Conservation (phyloP, 1,140 invertebrate genomes). For the Stegodyphus mimosarum region DNA sequence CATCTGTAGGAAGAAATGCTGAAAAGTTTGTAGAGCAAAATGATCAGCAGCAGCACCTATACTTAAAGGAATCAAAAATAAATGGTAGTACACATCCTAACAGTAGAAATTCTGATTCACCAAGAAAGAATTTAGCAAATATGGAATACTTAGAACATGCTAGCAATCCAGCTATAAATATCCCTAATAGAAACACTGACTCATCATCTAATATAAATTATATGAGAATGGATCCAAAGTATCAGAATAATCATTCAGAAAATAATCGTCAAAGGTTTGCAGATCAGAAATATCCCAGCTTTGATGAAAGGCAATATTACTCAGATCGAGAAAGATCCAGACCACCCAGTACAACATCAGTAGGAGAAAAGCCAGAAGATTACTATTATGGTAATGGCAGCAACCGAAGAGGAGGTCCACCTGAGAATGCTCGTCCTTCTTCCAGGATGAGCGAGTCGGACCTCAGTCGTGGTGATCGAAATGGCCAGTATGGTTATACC, state of each 20-base stretch:
- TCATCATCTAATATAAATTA: neutral
- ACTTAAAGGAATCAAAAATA: conserved; percentile 43
- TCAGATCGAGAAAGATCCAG: conserved; percentile 64
- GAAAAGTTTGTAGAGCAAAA: neutral
- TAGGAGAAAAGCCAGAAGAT: conserved; percentile 59
- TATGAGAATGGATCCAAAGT: conserved; percentile 18
- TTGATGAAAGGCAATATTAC: conserved; percentile 63
- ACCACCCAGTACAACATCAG: conserved; percentile 65
- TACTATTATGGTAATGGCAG: conserved; percentile 6
- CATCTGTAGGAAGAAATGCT: too few relatives aligned
- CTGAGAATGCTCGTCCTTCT: conserved; percentile 28
- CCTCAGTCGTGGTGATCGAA: conserved; percentile 16
- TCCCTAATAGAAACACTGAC: too few relatives aligned
- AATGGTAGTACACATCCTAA: conserved; percentile 1
- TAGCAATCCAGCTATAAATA: neutral
- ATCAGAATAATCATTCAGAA: conserved; percentile 11
- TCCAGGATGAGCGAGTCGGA: conserved; percentile 52
- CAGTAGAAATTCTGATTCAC: neutral
- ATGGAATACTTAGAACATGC: neutral
- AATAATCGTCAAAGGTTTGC: conserved; percentile 14
- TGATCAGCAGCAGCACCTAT: neutral
- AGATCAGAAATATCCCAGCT: conserved; percentile 63
- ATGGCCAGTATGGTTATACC: conserved; percentile 20
- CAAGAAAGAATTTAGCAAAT: neutral
- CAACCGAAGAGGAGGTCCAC: neutral